Base-by-base conservation (phyloP, 2,888 invertebrate genomes). In the Aelia acuminata region DNA sequence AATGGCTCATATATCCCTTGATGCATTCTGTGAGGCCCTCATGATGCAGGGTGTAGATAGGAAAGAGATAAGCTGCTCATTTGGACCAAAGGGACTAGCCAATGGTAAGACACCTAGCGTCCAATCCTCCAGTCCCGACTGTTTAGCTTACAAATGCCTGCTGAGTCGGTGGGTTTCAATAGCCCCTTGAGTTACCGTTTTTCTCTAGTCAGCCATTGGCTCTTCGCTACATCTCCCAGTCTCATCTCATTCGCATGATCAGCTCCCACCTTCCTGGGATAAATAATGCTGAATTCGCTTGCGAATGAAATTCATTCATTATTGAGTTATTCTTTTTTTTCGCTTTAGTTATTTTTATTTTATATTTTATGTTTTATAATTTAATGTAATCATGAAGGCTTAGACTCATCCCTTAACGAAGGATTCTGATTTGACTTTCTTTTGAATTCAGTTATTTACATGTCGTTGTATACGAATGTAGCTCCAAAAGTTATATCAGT, bases 131-230 rank as follows among this genome's bases (percentile, higher is more conserved):
- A 75, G 75, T 35, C 8, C 18, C 39, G 10, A 75, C 39, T 43
- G 80, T 47, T 80, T 80, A 43, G 80, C 80, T 47, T 80, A 80
- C 43, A 80, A 80, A 80, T 80, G 80, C 22, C 47, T 47, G 80
- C 80, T 80, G 80, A 80, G 80, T 80, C 80, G 43, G 80, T 80
- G 22, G 63, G 31, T 70, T 20, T 26, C 31, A 70, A 70, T 35
- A 18, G 26, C 7, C 63, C 35, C 35, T 70, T 35, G 63, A 70
- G 63, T 70, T 31, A 31, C 31, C 31, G 31, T 35, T 63, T 63
- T 63, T 63, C 31, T 70, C 15, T 35, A 70, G 63, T 70, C 63
- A 70, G 31, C 63, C 7, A 70, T 5, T 70, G 63, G 18, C 22
- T 53, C 7, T 35, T 70, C 31, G 35, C 2, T 31, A 18, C 35